These are phyloP conservation scores for Caerostris extrusa DNA, from an alignment of 1,140 invertebrate genomes.

Conservation along the genomic window DNA sequence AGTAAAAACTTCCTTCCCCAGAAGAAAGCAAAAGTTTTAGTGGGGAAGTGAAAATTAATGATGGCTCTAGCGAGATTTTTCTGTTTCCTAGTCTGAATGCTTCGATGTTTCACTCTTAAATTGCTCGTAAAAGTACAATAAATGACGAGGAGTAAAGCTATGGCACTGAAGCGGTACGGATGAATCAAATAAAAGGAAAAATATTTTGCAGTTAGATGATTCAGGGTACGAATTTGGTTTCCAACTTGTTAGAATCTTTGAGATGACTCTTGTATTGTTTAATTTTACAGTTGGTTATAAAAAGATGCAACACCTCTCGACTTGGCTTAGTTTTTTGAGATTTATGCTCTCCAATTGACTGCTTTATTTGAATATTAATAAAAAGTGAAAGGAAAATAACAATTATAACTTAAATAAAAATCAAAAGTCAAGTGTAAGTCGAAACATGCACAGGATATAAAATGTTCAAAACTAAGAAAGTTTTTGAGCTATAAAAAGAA, in stretches of 20 bases:
- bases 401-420: too few species aligned
- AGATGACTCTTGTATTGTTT: not conserved
- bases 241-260: constrained; percentile 11
- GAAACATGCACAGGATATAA: too few species aligned
- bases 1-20: constrained; percentile 28
- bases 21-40: constrained; percentile 34
- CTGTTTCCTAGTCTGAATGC: constrained; percentile 14
- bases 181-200: constrained; percentile 12
- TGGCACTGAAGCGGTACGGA: not conserved
- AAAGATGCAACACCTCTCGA: not conserved
- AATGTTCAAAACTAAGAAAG: too few species aligned
- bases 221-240: not conserved
- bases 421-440: too few species aligned
- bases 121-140: constrained; percentile 67
- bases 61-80: constrained; percentile 53
- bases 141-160: constrained; percentile 19
- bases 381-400: too few species aligned
- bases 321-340: too few species aligned
- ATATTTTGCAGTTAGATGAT: not conserved
- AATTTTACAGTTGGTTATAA: not conserved
- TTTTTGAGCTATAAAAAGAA: too few species aligned
- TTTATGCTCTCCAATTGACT: too few species aligned
- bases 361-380: too few species aligned
- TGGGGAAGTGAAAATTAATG: constrained; percentile 60
- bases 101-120: constrained; percentile 52